Base-by-base conservation (phyloP, 2,113 vertebrate species). In the Anhinga rufa region DNA sequence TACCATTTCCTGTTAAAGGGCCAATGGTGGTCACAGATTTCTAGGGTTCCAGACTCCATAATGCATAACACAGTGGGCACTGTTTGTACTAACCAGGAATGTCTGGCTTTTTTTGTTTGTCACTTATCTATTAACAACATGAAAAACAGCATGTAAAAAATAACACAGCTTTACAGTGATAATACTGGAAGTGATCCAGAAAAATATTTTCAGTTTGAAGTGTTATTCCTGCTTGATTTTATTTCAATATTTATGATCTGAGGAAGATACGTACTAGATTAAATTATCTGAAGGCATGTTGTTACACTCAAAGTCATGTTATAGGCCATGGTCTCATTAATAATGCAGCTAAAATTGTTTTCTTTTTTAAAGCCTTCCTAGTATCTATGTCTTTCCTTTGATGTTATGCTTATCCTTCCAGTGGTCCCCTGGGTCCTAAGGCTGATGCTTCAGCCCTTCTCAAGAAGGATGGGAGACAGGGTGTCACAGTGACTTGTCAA, bases 171-270 rank as follows among this genome's bases (percentile, higher is more conserved):
- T 77, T 46, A 83, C 21, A 46, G 40, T 54, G 19, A 19, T 74
- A 74, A 14, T 74, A 28, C 28, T 75, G 60, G 44, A 86, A 92
- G 15, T 38, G 19, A 65, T 75, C 19, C 69, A 91, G 55, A 62
- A 87, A 77, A 91, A 70, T 7, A 46, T 54, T 44, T 86, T 86
- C 15, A 14, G 14, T 83, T 96, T 84, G 16, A 81, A 78, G 44
- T 62, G 54, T 74, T 92, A 57, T 72, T 81, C 24, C 40, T 88
- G 7, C 34, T 58, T 74, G 49, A 89, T 66, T 78, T 91, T 75
- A 81, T 87, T 87, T 70, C 69, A 95, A 84, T 92, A 75, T 84
- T 92, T 91, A 86, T 95, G 77, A 74, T 54, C 24, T 81, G 48
- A 11, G 17, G 12, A 86, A 92, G 54, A 57, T 57, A 74, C 4